Conservation (phyloP, 2,888 invertebrate genomes). For the Octonoba sinensis region DNA sequence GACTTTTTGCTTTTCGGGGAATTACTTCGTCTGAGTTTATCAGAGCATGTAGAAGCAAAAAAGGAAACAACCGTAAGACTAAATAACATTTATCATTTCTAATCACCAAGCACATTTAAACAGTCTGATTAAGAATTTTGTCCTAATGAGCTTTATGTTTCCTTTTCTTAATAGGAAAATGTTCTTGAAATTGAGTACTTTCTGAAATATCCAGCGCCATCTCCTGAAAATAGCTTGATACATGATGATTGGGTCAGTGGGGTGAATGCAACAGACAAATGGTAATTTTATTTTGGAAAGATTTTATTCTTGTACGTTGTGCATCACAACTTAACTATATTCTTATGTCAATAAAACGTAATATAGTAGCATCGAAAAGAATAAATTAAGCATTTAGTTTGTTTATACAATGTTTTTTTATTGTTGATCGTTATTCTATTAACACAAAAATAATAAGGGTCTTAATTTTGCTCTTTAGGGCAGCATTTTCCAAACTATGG, state of each 20-base stretch:
- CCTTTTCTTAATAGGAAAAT: constrained; percentile 76
- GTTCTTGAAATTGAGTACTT: constrained; percentile 92
- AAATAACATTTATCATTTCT: neutral
- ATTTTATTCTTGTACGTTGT: neutral
- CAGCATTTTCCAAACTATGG: too few relatives aligned
- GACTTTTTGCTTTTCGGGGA: constrained; percentile 91
- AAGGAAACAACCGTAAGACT: constrained; percentile 77
- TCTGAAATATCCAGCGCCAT: constrained; percentile 89
- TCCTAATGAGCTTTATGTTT: constrained; percentile 1
- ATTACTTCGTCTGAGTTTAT: constrained; percentile 81
- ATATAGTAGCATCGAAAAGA: too few relatives aligned
- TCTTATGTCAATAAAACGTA: too few relatives aligned
- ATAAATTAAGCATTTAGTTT: too few relatives aligned
- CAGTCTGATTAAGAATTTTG: too few relatives aligned
- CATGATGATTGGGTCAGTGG: constrained; percentile 99
- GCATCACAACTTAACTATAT: too few relatives aligned
- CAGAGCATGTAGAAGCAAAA: constrained; percentile 81
- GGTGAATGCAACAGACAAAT: constrained; percentile 80
- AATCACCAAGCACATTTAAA: too few relatives aligned
- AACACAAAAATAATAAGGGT: too few relatives aligned
- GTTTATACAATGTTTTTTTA: too few relatives aligned
- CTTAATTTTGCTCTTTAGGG: too few relatives aligned
- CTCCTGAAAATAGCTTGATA: constrained; percentile 90
- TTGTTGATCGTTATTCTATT: too few relatives aligned
- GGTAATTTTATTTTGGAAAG: constrained; percentile 73